Evolutionary conservation across 2,113 vertebrate genomes (phyloP).

Genomic region (Thinocorus orbignyianus): DNA sequence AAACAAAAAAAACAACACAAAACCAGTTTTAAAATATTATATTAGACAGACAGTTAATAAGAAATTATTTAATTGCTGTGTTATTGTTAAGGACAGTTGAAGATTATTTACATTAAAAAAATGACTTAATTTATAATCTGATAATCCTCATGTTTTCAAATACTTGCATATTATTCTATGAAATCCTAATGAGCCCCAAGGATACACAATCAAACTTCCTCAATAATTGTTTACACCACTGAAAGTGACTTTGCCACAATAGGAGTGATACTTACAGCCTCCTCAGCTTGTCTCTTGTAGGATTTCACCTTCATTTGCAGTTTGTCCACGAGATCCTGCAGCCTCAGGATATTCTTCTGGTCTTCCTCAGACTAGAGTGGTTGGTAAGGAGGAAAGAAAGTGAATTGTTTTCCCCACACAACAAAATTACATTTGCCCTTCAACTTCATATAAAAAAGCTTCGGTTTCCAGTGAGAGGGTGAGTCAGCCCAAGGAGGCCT

Average conservation of each 20-base stretch:
- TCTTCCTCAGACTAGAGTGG: neutral
- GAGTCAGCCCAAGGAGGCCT: neutral
- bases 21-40: neutral
- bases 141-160: neutral
- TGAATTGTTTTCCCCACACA: neutral
- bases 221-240: neutral
- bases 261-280: neutral
- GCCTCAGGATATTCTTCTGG: neutral
- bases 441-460: no score
- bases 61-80: neutral
- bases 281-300: constrained; percentile 22
- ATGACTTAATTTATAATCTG: neutral
- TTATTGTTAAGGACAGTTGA: neutral
- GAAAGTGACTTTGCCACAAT: neutral
- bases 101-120: neutral
- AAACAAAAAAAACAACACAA: no score
- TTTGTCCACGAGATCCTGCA: constrained; percentile 32
- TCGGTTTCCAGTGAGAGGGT: no score
- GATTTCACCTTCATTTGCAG: constrained; percentile 18
- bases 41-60: neutral
- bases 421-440: no score
- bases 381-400: accelerated
- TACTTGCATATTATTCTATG: neutral
- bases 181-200: neutral
- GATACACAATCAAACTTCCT: neutral